Conservation (phyloP, 2,113 vertebrate genomes). For the Myrmecophaga tridactyla region DNA sequence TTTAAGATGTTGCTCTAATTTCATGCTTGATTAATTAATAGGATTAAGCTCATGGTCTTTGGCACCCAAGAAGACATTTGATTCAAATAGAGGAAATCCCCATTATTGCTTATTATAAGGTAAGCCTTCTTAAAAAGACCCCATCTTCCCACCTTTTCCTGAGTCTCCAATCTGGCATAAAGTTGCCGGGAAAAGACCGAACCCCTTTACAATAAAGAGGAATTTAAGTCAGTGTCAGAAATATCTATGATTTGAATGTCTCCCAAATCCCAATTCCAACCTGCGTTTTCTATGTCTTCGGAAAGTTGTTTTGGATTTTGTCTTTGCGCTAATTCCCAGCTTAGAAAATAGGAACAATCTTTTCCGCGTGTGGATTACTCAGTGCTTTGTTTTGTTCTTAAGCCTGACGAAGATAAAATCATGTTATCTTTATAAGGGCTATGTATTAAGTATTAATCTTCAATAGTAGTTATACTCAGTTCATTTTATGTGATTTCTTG, state of each 20-base stretch:
- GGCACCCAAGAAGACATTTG: neutral
- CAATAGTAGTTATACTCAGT: slow-evolving; percentile 21
- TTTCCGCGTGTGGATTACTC: neutral
- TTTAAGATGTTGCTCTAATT: neutral
- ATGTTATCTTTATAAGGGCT: slow-evolving; percentile 20
- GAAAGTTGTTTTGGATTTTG: neutral
- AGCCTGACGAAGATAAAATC: slow-evolving; percentile 1
- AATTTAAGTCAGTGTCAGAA: neutral
- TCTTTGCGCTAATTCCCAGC: neutral
- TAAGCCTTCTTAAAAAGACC: neutral
- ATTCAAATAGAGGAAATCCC: neutral
- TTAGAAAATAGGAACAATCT: neutral
- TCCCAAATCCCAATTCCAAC: neutral
- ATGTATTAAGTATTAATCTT: slow-evolving; percentile 68
- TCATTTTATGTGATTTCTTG: slow-evolving; percentile 66
- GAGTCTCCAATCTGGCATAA: neutral
- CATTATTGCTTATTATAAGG: neutral
- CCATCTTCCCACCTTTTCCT: neutral
- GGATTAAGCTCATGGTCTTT: slow-evolving; percentile 19
- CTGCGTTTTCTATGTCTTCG: neutral
- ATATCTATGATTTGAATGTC: neutral
- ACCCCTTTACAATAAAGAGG: neutral
- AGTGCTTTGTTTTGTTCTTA: slow-evolving; percentile 45
- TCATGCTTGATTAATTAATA: neutral
- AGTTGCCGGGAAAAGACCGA: neutral